phyloP scores from a whole-genome alignment of 2,888 invertebrate genomes.

The Parascotia fuliginaria region DNA sequence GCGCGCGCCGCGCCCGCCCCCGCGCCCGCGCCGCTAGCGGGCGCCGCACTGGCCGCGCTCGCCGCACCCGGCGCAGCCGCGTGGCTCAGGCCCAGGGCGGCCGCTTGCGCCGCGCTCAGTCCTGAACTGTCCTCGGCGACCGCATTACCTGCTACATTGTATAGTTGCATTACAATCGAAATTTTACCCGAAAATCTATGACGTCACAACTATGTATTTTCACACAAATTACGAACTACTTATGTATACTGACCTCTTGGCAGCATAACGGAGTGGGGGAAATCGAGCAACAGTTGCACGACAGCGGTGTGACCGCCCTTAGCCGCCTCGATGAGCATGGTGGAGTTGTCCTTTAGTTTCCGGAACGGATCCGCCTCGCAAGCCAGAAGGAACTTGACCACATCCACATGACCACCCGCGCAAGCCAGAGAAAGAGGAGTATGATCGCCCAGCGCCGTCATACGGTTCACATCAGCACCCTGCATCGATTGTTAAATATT shows the following conservation, averaged over 20 bases:
- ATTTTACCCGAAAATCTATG: too few species aligned
- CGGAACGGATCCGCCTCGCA: slow-evolving; percentile 98
- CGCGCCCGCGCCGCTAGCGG: slow-evolving; percentile 60
- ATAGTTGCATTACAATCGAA: background rate
- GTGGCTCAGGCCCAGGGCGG: slow-evolving; percentile 74
- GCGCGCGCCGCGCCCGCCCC: slow-evolving; percentile 41
- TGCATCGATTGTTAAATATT: slow-evolving; percentile 23
- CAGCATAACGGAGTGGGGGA: slow-evolving; percentile 94
- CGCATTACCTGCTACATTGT: slow-evolving; percentile 24
- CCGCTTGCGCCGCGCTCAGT: slow-evolving; percentile 75
- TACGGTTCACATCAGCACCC: slow-evolving; percentile 84
- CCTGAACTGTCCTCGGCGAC: slow-evolving; percentile 47
- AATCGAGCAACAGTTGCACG: slow-evolving; percentile 97
- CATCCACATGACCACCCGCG: slow-evolving; percentile 97
- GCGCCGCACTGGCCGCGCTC: slow-evolving; percentile 50
- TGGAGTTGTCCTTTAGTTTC: slow-evolving; percentile 99
- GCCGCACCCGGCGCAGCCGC: slow-evolving; percentile 69
- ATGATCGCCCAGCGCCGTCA: slow-evolving; percentile 98
- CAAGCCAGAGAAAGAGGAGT: slow-evolving; percentile 98
- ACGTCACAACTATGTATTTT: too few species aligned
- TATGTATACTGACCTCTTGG: slow-evolving; percentile 78
- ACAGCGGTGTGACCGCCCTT: slow-evolving; percentile 99
- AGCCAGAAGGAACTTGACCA: slow-evolving; percentile 96
- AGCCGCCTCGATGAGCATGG: slow-evolving; percentile 99
- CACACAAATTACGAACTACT: too few species aligned